phyloP scores from a whole-genome alignment of 2,888 invertebrate genomes.

The Thelaira solivaga region DNA sequence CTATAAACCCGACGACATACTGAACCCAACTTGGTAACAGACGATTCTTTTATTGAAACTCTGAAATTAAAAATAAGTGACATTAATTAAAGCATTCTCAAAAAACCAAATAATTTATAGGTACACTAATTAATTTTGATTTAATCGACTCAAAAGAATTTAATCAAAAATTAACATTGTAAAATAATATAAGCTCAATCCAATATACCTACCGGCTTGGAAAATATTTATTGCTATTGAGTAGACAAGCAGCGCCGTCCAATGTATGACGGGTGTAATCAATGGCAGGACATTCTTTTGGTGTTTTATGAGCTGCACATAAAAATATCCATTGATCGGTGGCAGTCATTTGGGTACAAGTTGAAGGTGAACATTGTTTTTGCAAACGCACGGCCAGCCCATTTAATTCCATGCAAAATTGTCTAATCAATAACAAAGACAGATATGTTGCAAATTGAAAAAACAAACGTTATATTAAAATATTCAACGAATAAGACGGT shows the following conservation, averaged over 20 bases:
- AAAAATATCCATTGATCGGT: constrained; percentile 99
- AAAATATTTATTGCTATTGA: constrained; percentile 99
- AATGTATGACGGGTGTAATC: constrained; percentile 99
- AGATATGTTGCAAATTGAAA: not conserved
- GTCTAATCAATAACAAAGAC: constrained; percentile 80
- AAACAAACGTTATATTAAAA: not conserved
- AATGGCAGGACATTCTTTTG: constrained; percentile 99
- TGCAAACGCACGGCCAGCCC: constrained; percentile 98
- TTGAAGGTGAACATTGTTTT: constrained; percentile 96
- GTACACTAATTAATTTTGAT: no score
- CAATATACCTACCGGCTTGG: constrained; percentile 93
- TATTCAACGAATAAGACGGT: not conserved
- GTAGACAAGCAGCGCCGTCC: constrained; percentile 98
- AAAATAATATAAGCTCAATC: no score
- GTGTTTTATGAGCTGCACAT: constrained; percentile 99
- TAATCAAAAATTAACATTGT: no score
- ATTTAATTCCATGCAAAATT: constrained; percentile 99
- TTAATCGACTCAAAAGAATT: no score
- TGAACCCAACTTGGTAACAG: constrained; percentile 98
- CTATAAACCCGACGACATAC: constrained; percentile 99
- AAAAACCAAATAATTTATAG: no score
- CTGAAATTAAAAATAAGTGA: constrained; percentile 81
- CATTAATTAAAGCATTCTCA: no score
- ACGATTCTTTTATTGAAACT: constrained; percentile 99
- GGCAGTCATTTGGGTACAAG: constrained; percentile 99